Base-by-base conservation (phyloP, 2,113 vertebrate species). In the Orientallactaga bullata region DNA sequence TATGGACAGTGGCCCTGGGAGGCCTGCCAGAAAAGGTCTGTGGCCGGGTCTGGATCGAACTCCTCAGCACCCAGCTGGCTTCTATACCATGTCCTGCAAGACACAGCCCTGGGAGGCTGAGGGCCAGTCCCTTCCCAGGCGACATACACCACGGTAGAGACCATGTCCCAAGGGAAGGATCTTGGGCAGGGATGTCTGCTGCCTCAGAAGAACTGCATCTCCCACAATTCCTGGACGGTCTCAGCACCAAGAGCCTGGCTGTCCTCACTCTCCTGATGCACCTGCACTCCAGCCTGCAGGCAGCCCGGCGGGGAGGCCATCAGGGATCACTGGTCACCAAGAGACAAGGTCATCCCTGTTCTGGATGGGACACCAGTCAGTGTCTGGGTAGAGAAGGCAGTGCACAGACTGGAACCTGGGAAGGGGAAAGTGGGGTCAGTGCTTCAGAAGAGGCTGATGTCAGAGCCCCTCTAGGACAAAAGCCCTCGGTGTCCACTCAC, bases 321-420 rank as follows among this genome's bases (percentile, higher is more conserved):
- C 47, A 86, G 85, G 80, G 69, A 30, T 1, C 0, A 0, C 3
- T 7, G 4, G 63, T 96, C 94, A 96, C 30, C 3, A 6, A 60
- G 90, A 65, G n/a, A 18, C 0, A 0, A 15, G 16, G 73, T 96
- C 96, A 76, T 0, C 96, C 94, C 91, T 68, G 89, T 94, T 97
- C 94, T 95, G 95, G 92, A 93, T 76, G 35, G 98, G 98, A 96
- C 99, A 99, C 99, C 99, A 99, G 51, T 97, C 96, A 2, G 99
- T 99, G n/a, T 99, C 98, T 23, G 99, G 99, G 93, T 99, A 99
- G 94, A 99, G 98, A 7, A 98, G 98, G 96, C 99, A 99, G 94
- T 99, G 99, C 82, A 99, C 95, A 1, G 99, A 99, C 97, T 99
- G 99, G 97, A 99, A 99, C 97, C 99, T 99, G 97, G 13, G 88